phyloP scores from a whole-genome alignment of 2,113 vertebrate genomes.

The Nothocercus nigrocapillus region DNA sequence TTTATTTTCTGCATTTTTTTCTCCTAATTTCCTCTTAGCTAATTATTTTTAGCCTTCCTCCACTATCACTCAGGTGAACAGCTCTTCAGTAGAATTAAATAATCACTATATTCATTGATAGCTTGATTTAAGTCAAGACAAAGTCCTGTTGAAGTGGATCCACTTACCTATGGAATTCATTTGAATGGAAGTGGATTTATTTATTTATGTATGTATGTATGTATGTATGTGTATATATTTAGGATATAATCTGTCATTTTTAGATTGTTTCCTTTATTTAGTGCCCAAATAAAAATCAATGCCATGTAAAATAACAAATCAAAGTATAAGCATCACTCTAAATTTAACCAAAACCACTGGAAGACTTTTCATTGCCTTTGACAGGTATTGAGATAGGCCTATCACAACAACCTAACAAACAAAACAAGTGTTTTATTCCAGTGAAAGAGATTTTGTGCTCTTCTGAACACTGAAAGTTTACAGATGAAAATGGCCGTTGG shows the following conservation, averaged over 20 bases:
- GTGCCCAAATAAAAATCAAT: neutral
- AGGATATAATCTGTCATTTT: neutral
- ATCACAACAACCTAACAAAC: neutral
- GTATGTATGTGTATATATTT: too few relatives aligned
- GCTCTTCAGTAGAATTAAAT: neutral
- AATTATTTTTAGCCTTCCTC: neutral
- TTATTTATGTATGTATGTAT: too few relatives aligned
- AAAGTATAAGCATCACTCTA: neutral
- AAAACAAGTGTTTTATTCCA: neutral
- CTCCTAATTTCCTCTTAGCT: neutral
- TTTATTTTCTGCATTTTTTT: neutral
- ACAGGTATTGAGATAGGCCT: neutral
- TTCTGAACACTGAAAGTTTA: neutral
- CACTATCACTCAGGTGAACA: neutral
- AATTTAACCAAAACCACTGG: neutral
- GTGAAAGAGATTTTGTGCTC: neutral
- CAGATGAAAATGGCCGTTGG: neutral
- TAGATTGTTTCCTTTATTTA: neutral
- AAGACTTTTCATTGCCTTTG: neutral
- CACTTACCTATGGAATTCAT: neutral
- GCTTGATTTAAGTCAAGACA: neutral
- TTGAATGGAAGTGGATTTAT: neutral
- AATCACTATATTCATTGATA: neutral
- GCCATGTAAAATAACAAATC: neutral
- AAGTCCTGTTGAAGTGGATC: neutral